phyloP scores from a whole-genome alignment of 2,113 vertebrate species.

The Crypturellus undulatus region DNA sequence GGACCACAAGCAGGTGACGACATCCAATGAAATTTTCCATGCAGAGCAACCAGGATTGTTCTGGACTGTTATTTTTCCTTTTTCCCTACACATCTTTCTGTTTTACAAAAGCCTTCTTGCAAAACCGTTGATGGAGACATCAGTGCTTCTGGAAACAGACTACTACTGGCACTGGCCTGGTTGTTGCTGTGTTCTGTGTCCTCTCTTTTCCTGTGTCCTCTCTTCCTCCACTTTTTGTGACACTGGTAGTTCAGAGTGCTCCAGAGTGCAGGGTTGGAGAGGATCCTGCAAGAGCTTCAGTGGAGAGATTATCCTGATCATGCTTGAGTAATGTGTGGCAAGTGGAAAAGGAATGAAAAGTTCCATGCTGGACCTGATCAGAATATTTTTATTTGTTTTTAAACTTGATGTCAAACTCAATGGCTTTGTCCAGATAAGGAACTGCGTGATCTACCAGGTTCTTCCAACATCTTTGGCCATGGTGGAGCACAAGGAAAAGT shows the following conservation, averaged over 20 bases:
- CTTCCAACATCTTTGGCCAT: neutral
- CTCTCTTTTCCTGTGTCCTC: neutral
- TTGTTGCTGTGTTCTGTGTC: neutral
- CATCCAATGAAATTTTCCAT: conserved; percentile 22
- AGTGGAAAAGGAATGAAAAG: neutral
- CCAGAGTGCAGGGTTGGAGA: neutral
- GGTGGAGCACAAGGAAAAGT: neutral
- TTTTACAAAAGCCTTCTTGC: neutral
- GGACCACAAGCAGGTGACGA: conserved; percentile 17
- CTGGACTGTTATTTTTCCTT: accelerated
- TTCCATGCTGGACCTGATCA: neutral
- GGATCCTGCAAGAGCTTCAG: neutral
- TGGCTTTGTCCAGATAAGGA: neutral
- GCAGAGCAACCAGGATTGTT: neutral
- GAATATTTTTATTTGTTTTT: neutral
- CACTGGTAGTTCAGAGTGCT: neutral
- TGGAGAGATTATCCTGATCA: neutral
- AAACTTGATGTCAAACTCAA: neutral
- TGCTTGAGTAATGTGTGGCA: neutral
- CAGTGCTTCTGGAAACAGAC: neutral
- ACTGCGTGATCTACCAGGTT: neutral
- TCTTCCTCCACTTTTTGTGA: neutral
- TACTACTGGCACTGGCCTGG: neutral
- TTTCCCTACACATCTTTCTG: neutral
- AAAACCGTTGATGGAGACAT: neutral